Conservation (phyloP, 2,888 invertebrate species). For the Copidosoma aretas region DNA sequence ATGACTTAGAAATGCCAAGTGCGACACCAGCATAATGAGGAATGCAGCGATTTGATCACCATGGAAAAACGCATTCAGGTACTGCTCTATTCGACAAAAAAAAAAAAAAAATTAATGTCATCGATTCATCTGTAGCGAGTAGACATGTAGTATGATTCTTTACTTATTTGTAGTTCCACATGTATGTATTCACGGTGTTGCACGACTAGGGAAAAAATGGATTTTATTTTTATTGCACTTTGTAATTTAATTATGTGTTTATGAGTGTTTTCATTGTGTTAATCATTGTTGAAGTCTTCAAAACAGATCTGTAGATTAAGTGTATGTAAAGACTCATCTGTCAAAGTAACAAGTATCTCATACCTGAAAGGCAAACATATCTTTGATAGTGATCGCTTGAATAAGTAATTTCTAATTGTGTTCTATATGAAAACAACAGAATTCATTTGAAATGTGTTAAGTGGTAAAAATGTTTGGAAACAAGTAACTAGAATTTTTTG, state of each 20-base stretch:
- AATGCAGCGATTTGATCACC: conserved; percentile 90
- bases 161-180: conserved; percentile 32
- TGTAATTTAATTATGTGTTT: conserved; percentile 23
- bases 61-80: conserved; percentile 90
- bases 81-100: conserved; percentile 49
- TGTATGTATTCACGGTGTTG: conserved; percentile 27
- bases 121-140: conserved; percentile 43
- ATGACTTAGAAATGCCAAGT: conserved; percentile 82
- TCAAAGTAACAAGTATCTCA: too few species aligned
- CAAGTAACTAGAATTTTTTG: too few species aligned
- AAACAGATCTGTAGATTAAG: not conserved
- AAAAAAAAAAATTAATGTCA: conserved; percentile 21
- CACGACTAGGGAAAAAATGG: conserved; percentile 36
- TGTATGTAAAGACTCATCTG: too few species aligned
- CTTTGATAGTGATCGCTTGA: too few species aligned
- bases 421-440: too few species aligned
- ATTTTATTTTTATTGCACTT: conserved; percentile 33
- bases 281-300: not conserved
- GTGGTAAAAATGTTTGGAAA: too few species aligned
- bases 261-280: conserved; percentile 2
- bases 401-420: too few species aligned
- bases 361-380: too few species aligned
- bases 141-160: conserved; percentile 27
- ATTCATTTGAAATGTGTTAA: too few species aligned
- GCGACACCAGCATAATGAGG: conserved; percentile 90